Conservation (phyloP, 2,113 vertebrate species). For the Brachionichthys hirsutus region DNA sequence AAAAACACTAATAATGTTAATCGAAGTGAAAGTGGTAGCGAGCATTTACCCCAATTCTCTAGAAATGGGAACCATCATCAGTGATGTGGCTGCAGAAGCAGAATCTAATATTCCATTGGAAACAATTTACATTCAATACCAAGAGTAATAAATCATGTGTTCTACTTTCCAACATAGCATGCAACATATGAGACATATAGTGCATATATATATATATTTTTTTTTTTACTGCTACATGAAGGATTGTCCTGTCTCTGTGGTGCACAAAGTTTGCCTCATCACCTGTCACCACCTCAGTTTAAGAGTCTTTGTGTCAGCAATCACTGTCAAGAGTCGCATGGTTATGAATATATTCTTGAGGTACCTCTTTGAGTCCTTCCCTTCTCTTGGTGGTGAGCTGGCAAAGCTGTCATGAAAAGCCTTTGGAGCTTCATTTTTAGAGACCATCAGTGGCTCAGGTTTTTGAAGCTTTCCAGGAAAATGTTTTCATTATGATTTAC, state of each 20-base stretch:
- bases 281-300: constrained; percentile 67
- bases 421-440: constrained; percentile 24
- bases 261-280: constrained; percentile 55
- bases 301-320: constrained; percentile 52
- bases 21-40: no score
- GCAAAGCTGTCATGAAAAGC: constrained; percentile 41
- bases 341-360: constrained; percentile 55
- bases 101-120: constrained; percentile 21
- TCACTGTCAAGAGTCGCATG: constrained; percentile 61
- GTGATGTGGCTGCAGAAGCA: constrained; percentile 31
- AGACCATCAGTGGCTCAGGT: constrained; percentile 15
- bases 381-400: constrained; percentile 22
- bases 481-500: constrained; percentile 22
- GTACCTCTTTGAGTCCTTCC: constrained; percentile 33
- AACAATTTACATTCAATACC: constrained; percentile 29
- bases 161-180: constrained; percentile 25
- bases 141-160: constrained; percentile 51
- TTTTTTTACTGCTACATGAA: constrained; percentile 43
- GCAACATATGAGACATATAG: constrained; percentile 51
- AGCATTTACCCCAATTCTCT: background rate
- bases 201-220: no score
- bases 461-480: constrained; percentile 16
- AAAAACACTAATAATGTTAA: no score
- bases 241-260: constrained; percentile 48
- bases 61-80: background rate